Evolutionary conservation across 2,797 vertebrate genomes (phyloP).

Genomic region (Mormyrops boulengeri): DNA sequence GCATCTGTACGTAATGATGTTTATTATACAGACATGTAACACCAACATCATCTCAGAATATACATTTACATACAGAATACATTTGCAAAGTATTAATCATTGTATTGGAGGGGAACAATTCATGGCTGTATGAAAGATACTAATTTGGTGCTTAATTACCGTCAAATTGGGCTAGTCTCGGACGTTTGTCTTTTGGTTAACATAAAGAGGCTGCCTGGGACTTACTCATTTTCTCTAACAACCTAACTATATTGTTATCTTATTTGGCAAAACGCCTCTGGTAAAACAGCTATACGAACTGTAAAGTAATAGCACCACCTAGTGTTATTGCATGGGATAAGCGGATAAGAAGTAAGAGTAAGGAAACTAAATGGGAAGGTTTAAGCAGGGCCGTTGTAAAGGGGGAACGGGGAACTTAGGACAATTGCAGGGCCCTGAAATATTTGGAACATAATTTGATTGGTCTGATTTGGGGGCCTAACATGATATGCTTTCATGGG

Average conservation of each 20-base stretch:
- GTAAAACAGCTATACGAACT: neutral
- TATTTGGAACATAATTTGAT: neutral
- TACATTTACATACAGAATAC: neutral
- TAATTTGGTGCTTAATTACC: neutral
- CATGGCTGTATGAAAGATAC: neutral
- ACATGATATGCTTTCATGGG: neutral
- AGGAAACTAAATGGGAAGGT: neutral
- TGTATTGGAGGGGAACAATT: neutral
- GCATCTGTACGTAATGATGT: neutral
- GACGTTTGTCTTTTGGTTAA: neutral
- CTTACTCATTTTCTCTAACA: neutral
- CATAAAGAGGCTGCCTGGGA: neutral
- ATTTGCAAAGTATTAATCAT: neutral
- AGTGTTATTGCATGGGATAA: neutral
- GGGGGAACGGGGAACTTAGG: neutral
- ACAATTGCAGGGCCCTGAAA: neutral
- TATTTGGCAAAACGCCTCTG: neutral
- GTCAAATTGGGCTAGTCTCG: neutral
- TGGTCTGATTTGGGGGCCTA: neutral
- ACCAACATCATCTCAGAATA: neutral
- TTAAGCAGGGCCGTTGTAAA: neutral
- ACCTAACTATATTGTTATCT: neutral
- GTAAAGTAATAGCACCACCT: constrained; percentile 1
- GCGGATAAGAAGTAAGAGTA: neutral
- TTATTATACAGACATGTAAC: neutral